phyloP scores from a whole-genome alignment of 2,888 invertebrate genomes.

The Melinaea menophilus region DNA sequence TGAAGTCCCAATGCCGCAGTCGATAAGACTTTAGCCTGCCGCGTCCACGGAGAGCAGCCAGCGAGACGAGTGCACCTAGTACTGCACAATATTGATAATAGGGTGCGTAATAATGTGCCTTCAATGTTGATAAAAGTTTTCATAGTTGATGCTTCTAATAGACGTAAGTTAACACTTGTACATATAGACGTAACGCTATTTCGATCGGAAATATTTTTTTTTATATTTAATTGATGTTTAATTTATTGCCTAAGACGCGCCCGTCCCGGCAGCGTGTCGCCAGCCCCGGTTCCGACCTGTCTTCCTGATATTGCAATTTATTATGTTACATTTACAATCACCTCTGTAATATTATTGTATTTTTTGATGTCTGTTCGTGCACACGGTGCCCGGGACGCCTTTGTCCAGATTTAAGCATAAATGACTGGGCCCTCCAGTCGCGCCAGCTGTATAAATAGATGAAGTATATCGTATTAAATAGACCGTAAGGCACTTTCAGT shows the following conservation, averaged over 20 bases:
- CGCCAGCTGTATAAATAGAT: constrained; percentile 66
- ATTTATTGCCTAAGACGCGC: constrained; percentile 63
- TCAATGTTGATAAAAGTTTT: constrained; percentile 74
- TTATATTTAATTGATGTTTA: constrained; percentile 64
- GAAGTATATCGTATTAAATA: constrained; percentile 67
- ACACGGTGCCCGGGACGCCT: constrained; percentile 17
- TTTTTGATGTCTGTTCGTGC: neutral
- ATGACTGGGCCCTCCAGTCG: constrained; percentile 20
- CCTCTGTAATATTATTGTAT: neutral
- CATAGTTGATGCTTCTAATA: constrained; percentile 77
- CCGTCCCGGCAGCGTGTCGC: constrained; percentile 5
- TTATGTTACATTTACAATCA: constrained; percentile 1
- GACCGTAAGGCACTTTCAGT: constrained; percentile 60
- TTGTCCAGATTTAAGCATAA: constrained; percentile 29
- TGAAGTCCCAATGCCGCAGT: constrained; percentile 42
- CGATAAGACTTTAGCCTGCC: constrained; percentile 53
- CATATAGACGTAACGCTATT: constrained; percentile 67
- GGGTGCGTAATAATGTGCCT: constrained; percentile 78
- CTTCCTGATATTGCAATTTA: neutral
- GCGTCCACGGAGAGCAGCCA: constrained; percentile 47
- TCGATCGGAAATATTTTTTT: constrained; percentile 69
- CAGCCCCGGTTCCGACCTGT: neutral
- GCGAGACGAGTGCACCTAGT: constrained; percentile 53
- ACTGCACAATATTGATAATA: constrained; percentile 61
- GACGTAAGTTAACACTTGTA: constrained; percentile 70